Percentiles rank a stretch among this genome's conserved stretches.
Conservation (phyloP, 2,113 vertebrate genomes). For the Tamias sibiricus region DNA sequence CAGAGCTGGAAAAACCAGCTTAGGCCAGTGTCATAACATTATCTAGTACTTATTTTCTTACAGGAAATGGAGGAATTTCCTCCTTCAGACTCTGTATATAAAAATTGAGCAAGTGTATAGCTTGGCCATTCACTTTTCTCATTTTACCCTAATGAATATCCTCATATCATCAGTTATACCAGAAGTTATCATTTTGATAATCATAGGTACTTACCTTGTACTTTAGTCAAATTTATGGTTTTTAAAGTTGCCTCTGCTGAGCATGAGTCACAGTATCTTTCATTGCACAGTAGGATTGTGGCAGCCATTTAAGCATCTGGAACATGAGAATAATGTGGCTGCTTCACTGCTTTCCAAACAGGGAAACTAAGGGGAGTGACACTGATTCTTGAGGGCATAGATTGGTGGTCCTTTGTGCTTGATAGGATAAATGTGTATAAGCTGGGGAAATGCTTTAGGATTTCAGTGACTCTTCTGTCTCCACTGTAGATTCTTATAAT, state of each 20-base stretch:
- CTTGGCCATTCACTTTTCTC: neutral
- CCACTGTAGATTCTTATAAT: neutral
- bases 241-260: neutral
- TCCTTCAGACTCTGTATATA: constrained; percentile 12
- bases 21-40: neutral
- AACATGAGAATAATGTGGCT: neutral
- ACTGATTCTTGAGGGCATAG: neutral
- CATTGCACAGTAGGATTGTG: neutral
- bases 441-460: neutral
- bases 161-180: neutral
- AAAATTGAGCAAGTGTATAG: neutral
- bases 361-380: neutral
- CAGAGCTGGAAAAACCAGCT: constrained; percentile 75
- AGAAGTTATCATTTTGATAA: neutral
- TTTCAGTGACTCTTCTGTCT: constrained; percentile 8
- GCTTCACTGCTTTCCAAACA: neutral
- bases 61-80: constrained; percentile 42
- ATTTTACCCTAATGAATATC: neutral
- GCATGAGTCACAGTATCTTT: neutral
- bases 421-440: constrained; percentile 19
- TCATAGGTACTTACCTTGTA: neutral
- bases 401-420: neutral
- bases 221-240: neutral
- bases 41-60: constrained; percentile 20
- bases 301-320: neutral